Percentiles rank a stretch among this genome's conserved stretches.
These are phyloP conservation scores for Danio albolineatus DNA, from an alignment of 2,797 vertebrate species.

Conservation along the genomic window DNA sequence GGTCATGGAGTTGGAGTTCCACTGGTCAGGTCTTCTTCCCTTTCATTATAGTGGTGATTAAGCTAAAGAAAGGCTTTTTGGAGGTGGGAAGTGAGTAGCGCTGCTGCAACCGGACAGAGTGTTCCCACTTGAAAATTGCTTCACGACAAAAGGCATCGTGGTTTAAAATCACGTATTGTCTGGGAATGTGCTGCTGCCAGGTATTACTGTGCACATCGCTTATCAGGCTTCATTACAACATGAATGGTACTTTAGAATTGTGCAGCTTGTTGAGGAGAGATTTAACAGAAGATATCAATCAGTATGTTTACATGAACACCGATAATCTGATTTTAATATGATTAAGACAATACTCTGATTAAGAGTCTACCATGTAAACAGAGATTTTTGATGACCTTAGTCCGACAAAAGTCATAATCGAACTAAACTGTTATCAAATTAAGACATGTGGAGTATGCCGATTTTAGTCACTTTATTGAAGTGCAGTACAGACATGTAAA, in stretches of 20 bases:
- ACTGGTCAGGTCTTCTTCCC: not conserved
- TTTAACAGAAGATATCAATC: not conserved
- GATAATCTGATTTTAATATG: no score
- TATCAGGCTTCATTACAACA: not conserved
- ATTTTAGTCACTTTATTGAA: no score
- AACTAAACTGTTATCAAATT: no score
- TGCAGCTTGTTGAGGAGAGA: not conserved
- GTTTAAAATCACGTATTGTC: not conserved
- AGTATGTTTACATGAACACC: no score
- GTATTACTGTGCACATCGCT: not conserved
- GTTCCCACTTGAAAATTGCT: not conserved
- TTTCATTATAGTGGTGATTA: constrained; percentile 14
- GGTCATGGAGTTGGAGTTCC: not conserved
- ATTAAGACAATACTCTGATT: no score
- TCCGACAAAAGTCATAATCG: no score
- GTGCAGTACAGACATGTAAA: no score
- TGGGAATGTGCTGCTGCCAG: not conserved
- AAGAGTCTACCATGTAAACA: no score
- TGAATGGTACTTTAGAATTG: not conserved
- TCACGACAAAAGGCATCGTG: not conserved
- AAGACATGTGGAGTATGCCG: no score
- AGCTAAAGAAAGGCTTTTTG: constrained; percentile 11
- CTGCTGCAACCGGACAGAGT: not conserved
- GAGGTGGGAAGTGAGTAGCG: not conserved
- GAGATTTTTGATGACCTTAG: no score